Percentiles rank a stretch among this genome's conserved stretches.
phyloP scores from a whole-genome alignment of 2,797 vertebrate genomes.

The Alcedo quadribrachys region DNA sequence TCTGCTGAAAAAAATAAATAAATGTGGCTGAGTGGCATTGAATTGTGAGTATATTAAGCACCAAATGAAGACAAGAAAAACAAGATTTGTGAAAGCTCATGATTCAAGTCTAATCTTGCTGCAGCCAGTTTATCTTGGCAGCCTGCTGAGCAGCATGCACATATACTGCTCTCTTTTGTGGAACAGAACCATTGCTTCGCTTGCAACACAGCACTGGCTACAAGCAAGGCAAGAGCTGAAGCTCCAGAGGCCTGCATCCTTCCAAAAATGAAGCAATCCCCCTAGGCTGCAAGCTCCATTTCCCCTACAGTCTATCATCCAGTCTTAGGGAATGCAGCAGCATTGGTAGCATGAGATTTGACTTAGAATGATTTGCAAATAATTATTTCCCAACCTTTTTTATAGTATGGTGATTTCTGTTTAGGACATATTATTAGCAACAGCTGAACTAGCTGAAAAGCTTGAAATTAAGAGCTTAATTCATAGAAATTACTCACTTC shows the following conservation, averaged over 20 bases:
- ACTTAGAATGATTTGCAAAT: neutral
- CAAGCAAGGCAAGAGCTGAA: neutral
- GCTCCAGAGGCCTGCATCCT: neutral
- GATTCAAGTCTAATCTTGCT: neutral
- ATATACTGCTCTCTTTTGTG: neutral
- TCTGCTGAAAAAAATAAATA: neutral
- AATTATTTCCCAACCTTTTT: neutral
- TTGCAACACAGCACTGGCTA: neutral
- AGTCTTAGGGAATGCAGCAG: neutral
- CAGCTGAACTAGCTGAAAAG: neutral
- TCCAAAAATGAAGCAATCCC: neutral
- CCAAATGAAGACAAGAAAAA: neutral
- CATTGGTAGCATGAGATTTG: accelerated
- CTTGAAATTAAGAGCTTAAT: neutral
- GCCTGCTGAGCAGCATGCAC: neutral
- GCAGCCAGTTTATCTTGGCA: neutral
- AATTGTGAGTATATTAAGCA: neutral
- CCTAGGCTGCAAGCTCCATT: neutral
- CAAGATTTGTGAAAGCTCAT: neutral
- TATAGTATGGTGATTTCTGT: neutral
- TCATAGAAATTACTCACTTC: accelerated
- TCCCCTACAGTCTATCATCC: neutral
- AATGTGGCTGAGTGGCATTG: neutral
- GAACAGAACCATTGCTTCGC: neutral
- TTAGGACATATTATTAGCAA: neutral